Conservation (phyloP, 1,140 invertebrate genomes). For the Heliconius himera region DNA sequence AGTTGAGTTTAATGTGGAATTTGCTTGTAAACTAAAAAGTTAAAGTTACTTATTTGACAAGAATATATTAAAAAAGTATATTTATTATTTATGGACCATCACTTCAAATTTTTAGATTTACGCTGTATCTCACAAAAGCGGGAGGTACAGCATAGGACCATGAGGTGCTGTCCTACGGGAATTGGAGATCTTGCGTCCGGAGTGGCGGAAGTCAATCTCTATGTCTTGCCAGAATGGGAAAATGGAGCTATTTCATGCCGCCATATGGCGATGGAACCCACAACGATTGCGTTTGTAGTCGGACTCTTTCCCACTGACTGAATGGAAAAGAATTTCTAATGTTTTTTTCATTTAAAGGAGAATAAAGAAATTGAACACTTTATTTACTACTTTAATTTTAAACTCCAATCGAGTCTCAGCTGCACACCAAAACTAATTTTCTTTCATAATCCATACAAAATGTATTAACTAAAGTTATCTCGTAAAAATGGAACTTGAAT, state of each 20-base stretch:
- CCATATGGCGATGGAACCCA: neutral
- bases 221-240: neutral
- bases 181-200: too few relatives aligned
- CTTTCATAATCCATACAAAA: neutral
- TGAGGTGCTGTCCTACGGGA: too few relatives aligned
- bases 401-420: neutral
- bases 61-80: too few relatives aligned
- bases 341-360: neutral
- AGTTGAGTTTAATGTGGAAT: too few relatives aligned
- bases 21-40: too few relatives aligned
- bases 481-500: neutral
- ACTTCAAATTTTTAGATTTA: too few relatives aligned
- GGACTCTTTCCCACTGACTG: too few relatives aligned
- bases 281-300: neutral
- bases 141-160: too few relatives aligned
- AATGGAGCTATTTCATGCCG: too few relatives aligned
- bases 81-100: too few relatives aligned
- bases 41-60: too few relatives aligned
- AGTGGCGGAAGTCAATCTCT: neutral
- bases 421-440: neutral
- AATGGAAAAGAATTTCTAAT: neutral
- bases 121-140: neutral
- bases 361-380: neutral
- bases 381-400: neutral
- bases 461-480: conserved; percentile 8